Evolutionary conservation across 2,797 vertebrate species (phyloP), one percentile per base, ranked within the genome.

Genomic region (Protosalanx chinensis): DNA sequence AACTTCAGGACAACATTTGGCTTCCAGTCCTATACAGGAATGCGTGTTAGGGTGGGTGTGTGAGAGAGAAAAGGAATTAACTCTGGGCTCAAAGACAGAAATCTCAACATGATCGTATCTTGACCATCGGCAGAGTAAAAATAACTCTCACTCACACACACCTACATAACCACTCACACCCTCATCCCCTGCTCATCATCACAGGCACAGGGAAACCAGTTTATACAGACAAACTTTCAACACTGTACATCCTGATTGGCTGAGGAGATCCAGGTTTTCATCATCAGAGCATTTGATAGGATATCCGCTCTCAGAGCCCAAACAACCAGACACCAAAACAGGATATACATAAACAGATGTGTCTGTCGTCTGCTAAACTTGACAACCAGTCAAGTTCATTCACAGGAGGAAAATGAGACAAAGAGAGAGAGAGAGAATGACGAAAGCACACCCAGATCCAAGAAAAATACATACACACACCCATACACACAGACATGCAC

Each of bases 41-140:
- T 37, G 59, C 51, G 4, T 18, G 63, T 64, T 23, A 37, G 63
- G 20, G 7, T 66, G 57, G 62, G 65, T 67, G 56, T 67, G 71
- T 67, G 56, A 15, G 56, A 67, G 63, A 4, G 62, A 76, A 76
- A 70, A 85, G 61, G 80, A 87, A 88, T 88, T 78, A 85, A 84
- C 78, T 81, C 71, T 15, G 58, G 75, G 84, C 84, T 80, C 73
- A 72, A 72, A 78, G 79, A 90, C 79, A 85, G 76, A 84, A 82
- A 82, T 68, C 78, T 76, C 77, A 78, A 88, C 81, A 87, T 90
- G 86, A 88, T 88, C 84, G 81, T 83, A 90, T 90, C 89, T 82
- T 23, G 70, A 81, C 90, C 90, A 91, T 91, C 85, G 90, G 90
- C 85, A 51, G 74, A 68, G 87, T 82, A 90, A 90, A 91, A 90